Base-by-base conservation (phyloP, 2,797 vertebrate species). In the Ambastaia sidthimunki region DNA sequence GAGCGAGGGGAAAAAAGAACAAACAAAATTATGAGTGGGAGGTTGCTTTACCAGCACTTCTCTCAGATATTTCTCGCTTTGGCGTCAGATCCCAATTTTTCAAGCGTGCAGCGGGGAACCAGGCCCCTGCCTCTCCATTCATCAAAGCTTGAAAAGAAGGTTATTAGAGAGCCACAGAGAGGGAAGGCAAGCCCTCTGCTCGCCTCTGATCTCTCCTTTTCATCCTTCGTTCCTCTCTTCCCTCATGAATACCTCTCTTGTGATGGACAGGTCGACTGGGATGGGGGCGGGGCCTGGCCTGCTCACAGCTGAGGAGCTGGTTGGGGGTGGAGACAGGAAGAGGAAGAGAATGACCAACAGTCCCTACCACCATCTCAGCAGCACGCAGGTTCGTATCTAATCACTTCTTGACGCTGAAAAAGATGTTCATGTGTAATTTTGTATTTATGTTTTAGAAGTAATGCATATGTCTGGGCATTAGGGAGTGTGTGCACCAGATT, bases 261-360 rank as follows among this genome's bases (percentile, higher is more conserved):
- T 85, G 81, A 88, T 88, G 79, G 87, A 90, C 79, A 95, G 95
- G 91, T 88, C 91, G 0, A 86, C 94, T 80, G 92, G 94, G 90
- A 88, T 92, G 78, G 92, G 94, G 90, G 88, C 92, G 63, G 94
- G 94, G 80, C 89, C 96, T 72, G 95, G 92, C 82, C 89, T 96
- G 71, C 89, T 96, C 86, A 94, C 92, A 0, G 73, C 25, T 23
- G 79, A 86, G n/a, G 90, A 95, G 81, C 87, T 95, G 54, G 85
- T 84, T 15, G 86, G 92, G 23, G 86, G 90, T 0, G 86, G 88
- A 0, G 94, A 94, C 73, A 95, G 95, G 86, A 86, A 91, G 68
- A 94, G 93, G 88, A 97, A 95, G 90, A 95, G 93, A 76, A 88
- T 95, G 79, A 87, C 93, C 3, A 93, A 90, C 84, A 93, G 91